Evolutionary conservation across 1,140 invertebrate genomes (phyloP).

Genomic region (Theocolax elegans): DNA sequence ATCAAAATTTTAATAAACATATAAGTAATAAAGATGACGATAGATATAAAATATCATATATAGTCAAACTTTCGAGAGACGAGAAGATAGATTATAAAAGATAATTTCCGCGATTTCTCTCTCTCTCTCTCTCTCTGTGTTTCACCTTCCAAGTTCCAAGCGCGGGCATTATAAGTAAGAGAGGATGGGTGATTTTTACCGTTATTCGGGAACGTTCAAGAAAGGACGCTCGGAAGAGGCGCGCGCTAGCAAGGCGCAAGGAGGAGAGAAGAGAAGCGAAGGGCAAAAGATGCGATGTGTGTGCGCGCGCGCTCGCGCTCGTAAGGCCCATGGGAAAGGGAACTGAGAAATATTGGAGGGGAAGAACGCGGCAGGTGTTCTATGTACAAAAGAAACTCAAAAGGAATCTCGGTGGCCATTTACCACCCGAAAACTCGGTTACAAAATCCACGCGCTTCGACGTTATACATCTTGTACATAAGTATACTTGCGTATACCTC

Average conservation of each 20-base stretch:
- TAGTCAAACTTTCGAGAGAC: too few species aligned
- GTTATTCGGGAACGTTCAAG: conserved; percentile 51
- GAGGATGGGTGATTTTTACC: conserved; percentile 48
- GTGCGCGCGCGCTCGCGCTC: not conserved
- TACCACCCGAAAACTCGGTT: conserved; percentile 1
- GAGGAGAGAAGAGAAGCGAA: conserved; percentile 9
- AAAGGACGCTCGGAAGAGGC: conserved; percentile 44
- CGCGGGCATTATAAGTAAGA: too few species aligned
- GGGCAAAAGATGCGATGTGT: conserved; percentile 8
- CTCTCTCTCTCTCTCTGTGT: too few species aligned
- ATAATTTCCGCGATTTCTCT: conserved; percentile 16
- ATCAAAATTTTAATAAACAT: too few species aligned
- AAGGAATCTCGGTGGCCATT: conserved; percentile 53
- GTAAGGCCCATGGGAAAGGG: conserved; percentile 14
- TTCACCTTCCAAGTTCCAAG: too few species aligned
- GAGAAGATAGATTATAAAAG: conserved; percentile 27
- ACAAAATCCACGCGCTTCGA: too few species aligned
- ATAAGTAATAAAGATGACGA: too few species aligned
- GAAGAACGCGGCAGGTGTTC: conserved; percentile 57
- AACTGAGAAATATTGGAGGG: conserved; percentile 18
- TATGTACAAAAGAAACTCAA: conserved; percentile 57
- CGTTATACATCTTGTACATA: too few species aligned
- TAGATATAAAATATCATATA: too few species aligned
- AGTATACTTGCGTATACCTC: too few species aligned
- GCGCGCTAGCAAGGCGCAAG: not conserved